A percentile compares a stretch with the other conserved stretches of the same genome.
These are phyloP conservation scores for Zaprionus tsacasi DNA, from an alignment of 1,140 invertebrate species.

Conservation along the genomic window DNA sequence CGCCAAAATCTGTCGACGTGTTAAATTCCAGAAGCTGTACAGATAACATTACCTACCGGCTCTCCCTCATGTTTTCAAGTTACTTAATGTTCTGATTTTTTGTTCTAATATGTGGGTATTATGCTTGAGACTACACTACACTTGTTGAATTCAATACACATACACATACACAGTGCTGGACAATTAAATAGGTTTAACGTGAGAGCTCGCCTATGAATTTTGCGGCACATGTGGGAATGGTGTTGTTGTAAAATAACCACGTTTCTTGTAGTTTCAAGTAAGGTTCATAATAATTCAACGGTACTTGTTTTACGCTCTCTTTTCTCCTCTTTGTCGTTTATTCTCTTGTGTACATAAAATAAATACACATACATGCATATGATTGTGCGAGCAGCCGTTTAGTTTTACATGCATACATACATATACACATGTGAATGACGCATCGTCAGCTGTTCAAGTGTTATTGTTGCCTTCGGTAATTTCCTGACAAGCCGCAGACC, in stretches of 20 bases:
- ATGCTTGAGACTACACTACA: constrained; percentile 11
- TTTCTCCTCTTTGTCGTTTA: constrained; percentile 32
- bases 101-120: constrained; percentile 2
- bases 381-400: constrained; percentile 9
- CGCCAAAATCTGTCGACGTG: constrained; percentile 30
- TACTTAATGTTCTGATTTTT: constrained; percentile 3
- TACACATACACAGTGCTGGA: not conserved
- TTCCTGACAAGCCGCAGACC: constrained; percentile 53
- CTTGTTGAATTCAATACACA: constrained; percentile 47
- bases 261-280: not conserved
- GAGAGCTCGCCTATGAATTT: not conserved
- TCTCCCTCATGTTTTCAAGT: not conserved
- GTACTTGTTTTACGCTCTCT: constrained; percentile 16
- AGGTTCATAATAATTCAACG: not conserved
- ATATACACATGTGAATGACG: constrained; percentile 63
- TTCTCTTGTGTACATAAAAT: constrained; percentile 41
- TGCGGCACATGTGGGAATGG: not conserved
- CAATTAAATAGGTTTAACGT: not conserved
- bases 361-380: not conserved
- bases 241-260: not conserved
- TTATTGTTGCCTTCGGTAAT: constrained; percentile 53
- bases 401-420: constrained; percentile 2
- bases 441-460: constrained; percentile 74
- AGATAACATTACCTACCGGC: not conserved
- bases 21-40: constrained; percentile 12